Conservation (phyloP, 2,113 vertebrate genomes). For the Orientallactaga bullata region DNA sequence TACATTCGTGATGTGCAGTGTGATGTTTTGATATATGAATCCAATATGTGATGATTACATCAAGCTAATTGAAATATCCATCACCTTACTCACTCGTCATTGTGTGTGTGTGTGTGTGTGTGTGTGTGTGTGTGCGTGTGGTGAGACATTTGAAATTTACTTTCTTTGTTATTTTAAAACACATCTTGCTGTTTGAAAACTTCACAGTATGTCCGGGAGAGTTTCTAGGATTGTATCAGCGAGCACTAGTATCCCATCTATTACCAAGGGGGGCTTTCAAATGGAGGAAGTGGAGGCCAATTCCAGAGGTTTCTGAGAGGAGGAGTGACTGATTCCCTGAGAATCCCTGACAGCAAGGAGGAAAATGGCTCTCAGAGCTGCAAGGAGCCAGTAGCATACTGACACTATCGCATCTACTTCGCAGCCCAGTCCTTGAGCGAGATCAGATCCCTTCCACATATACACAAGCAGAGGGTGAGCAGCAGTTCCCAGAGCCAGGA, state of each 20-base stretch:
- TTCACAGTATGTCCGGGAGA: not conserved
- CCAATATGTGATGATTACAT: slow-evolving; percentile 31
- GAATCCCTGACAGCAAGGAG: not conserved
- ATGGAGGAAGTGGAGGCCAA: not conserved
- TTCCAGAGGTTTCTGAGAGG: not conserved
- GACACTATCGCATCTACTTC: not conserved
- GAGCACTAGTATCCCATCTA: not conserved
- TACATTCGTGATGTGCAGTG: not conserved
- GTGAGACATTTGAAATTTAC: slow-evolving; percentile 45
- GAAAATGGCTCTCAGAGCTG: not conserved
- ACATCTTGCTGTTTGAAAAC: slow-evolving; percentile 24
- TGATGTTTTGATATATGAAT: slow-evolving; percentile 26
- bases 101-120: slow-evolving; percentile 39
- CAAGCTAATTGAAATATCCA: slow-evolving; percentile 37
- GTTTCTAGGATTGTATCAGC: not conserved
- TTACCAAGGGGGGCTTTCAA: not conserved
- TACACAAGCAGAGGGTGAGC: not conserved
- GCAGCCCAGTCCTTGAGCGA: not conserved
- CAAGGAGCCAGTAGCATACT: fast-evolving
- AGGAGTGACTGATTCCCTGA: not conserved
- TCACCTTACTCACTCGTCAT: not conserved
- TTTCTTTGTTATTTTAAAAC: slow-evolving; percentile 8
- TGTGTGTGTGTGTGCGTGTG: no score
- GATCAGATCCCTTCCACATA: not conserved
- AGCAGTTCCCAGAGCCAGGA: not conserved